phyloP scores from a whole-genome alignment of 2,888 invertebrate species.

The Ichneumoninae sp. region DNA sequence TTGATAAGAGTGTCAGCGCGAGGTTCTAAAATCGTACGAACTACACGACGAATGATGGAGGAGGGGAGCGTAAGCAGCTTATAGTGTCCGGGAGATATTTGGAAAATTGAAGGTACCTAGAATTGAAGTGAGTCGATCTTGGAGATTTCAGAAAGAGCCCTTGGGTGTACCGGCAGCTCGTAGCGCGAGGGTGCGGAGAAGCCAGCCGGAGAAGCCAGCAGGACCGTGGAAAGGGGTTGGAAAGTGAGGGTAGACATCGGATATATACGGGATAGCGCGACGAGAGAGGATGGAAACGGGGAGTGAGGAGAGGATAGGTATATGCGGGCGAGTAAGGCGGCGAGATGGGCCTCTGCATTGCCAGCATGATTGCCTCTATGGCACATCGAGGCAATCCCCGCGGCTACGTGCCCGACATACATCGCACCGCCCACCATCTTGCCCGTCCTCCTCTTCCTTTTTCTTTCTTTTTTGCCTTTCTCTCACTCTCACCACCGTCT shows the following conservation, averaged over 20 bases:
- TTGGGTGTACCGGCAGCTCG: conserved; percentile 58
- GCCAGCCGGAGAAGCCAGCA: conserved; percentile 37
- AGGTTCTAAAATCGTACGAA: not conserved
- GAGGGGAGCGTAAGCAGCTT: conserved; percentile 4
- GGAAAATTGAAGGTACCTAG: conserved; percentile 57
- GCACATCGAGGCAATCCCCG: conserved; percentile 84
- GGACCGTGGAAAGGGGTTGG: conserved; percentile 49
- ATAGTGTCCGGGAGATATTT: conserved; percentile 36
- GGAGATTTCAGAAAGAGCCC: conserved; percentile 65
- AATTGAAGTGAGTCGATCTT: conserved; percentile 64
- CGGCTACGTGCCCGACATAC: conserved; percentile 84
- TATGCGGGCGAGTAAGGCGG: conserved; percentile 80
- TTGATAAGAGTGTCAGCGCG: conserved; percentile 51
- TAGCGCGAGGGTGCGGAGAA: conserved; percentile 52
- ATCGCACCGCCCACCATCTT: conserved; percentile 80
- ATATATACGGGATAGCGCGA: conserved; percentile 66
- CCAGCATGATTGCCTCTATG: conserved; percentile 84
- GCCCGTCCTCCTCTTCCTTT: conserved; percentile 70
- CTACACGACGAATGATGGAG: conserved; percentile 2
- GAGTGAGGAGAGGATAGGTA: conserved; percentile 71
- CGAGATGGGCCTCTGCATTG: conserved; percentile 83
- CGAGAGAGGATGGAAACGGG: conserved; percentile 61
- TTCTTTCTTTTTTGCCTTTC: conserved; percentile 63
- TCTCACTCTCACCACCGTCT: conserved; percentile 57
- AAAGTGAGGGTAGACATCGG: conserved; percentile 63